Evolutionary conservation across 2,797 vertebrate genomes (phyloP), one percentile per base, ranked within the genome.

Genomic region (Dallia pectoralis): DNA sequence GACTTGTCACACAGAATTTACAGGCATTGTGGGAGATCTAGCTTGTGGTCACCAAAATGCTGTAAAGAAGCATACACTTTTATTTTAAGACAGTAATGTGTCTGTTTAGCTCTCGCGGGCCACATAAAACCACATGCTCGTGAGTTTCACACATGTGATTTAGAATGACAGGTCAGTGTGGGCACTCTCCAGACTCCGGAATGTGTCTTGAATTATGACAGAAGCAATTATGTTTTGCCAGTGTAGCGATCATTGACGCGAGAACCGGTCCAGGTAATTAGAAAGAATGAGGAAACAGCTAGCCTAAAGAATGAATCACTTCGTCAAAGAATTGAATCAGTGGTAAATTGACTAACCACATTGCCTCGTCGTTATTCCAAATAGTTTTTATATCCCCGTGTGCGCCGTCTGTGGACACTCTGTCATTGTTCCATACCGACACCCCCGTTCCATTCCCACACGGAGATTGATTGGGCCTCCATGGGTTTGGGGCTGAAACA

Each of bases 211-310:
- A 91, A 91, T 92, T 89, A 90, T 90, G 82, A 85, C 86, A 85
- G 85, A 89, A 87, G 87, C 85, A 91, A 92, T 91, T 91, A 90
- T 78, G 86, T 88, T 86, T 88, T 81, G 85, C 86, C 82, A 84
- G 82, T 79, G 77, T 82, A 83, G 81, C 74, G 53, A 80, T 77
- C 77, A 82, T 88, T 88, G 88, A 90, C 88, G 85, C 85, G 87
- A 76, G 75, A 91, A 88, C 87, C 79, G 70, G 84, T 81, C 85
- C 86, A 92, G 90, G 90, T 92, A 92, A 93, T 92, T 92, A 92
- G 84, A 89, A 91, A 91, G 87, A 91, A 91, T 91, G 91, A 93
- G 91, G 89, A 89, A 93, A 92, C 78, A 84, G 70, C 40, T 78
- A 84, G 86, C 79, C 77, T 15, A 77, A 87, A 88, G 87, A 90